Base-by-base conservation (phyloP, 2,113 vertebrate species). In the Syngnathus floridae region DNA sequence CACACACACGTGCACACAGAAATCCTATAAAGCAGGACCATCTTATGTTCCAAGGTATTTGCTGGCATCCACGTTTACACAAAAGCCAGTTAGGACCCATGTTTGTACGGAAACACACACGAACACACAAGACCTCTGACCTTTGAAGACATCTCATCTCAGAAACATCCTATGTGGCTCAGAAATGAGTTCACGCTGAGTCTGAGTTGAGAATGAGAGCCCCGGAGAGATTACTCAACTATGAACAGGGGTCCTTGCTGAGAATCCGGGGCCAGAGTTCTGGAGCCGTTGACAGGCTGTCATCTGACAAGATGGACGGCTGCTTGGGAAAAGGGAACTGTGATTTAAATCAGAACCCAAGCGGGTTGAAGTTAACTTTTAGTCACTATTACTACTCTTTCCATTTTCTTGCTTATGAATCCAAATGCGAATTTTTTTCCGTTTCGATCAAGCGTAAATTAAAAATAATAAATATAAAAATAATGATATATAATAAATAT, bases 111-210 rank as follows among this genome's bases (percentile, higher is more conserved):
- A 10, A 9, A 3, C 62, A 21, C 4, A 16, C 22, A 8, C 9
- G 7, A 41, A 67, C 51, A 60, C 36, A 59, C 35, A 59, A 12
- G n/a, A 75, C 79, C 65, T 8, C 54, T 78, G 84, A 84, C 82
- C 84, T 83, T 76, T 82, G 67, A 83, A 84, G 64, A 69, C 74
- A 73, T 84, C 77, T 79, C 82, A 79, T 86, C 72, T 76, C 74
- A 58, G 69, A 82, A 81, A 66, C 72, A 71, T 84, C 75, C 77
- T 76, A 77, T 78, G 84, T 61, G 78, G 82, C 73, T 75, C 69
- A 75, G 70, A 71, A 82, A 85, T 81, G 79, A 75, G 74, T 81
- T 83, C 67, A 70, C 65, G 65, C 65, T 45, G 70, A 62, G 70
- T 76, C 70, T 0, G 70, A 76, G 81, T 72, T 72, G 81, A 65